Conservation (phyloP, 2,888 invertebrate species). For the Hedya salicella region DNA sequence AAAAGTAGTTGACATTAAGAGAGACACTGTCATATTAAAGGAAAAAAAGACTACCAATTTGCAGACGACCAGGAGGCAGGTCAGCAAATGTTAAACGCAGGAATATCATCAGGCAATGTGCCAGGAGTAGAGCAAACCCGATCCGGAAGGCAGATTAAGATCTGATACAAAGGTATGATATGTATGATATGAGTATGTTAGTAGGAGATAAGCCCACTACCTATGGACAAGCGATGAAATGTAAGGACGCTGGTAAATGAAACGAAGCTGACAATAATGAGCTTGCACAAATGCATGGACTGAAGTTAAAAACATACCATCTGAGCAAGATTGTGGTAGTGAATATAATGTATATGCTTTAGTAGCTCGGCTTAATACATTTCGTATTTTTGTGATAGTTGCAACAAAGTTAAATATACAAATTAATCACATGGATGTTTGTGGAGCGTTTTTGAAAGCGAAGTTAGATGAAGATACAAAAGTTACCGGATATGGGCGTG, state of each 20-base stretch:
- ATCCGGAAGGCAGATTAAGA: neutral
- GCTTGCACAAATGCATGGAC: conserved; percentile 34
- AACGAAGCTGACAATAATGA: conserved; percentile 36
- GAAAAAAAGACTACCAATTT: neutral
- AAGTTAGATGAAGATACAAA: neutral
- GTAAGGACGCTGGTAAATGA: conserved; percentile 33
- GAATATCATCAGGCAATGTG: neutral
- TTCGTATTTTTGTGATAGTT: neutral
- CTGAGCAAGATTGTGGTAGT: neutral
- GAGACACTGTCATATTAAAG: conserved; percentile 42
- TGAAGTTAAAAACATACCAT: conserved; percentile 5
- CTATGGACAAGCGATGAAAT: conserved; percentile 32
- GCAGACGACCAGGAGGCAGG: neutral
- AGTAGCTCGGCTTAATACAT: neutral
- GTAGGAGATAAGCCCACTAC: neutral
- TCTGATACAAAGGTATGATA: neutral
- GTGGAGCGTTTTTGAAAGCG: neutral
- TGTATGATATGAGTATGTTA: neutral
- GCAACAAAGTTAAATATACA: neutral
- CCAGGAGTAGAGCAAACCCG: neutral
- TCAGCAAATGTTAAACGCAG: neutral
- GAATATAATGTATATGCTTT: neutral
- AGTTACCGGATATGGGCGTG: neutral
- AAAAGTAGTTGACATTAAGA: conserved; percentile 42
- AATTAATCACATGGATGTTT: neutral